Base-by-base conservation (phyloP, 2,888 invertebrate species). In the Nomada goodeniana region DNA sequence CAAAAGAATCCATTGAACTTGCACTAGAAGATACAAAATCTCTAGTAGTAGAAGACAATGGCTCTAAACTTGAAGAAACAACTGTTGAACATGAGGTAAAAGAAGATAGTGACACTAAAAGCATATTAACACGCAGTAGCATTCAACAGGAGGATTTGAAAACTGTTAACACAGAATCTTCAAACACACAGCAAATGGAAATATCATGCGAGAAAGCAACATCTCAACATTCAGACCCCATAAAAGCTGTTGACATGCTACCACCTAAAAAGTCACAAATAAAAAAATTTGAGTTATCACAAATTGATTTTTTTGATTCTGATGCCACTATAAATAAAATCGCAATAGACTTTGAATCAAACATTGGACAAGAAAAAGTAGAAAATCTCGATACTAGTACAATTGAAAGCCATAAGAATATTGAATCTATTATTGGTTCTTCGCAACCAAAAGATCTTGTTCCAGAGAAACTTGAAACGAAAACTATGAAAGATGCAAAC, bases 231-330 rank as follows among this genome's bases (percentile, higher is more conserved):
- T 44, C 23, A 26, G 84, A 85, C 47, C 9, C 47, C 4, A 47
- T 53, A 50, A 88, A 86, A 70, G 61, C 73, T 15, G 60, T 61
- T 52, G 72, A 92, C 11, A 90, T 90, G 74, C 70, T 93, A 9
- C 92, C 92, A 3, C 92, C 93, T 13, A 93, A 93, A 63, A 93
- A 93, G 44, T 93, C 91, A 2, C 93, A 93, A 70, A 93, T 93
- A n/a, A 93, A 93, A 73, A 93, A 93, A 69, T 93, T 93, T 76
- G 93, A 93, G 69, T 80, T 91, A 15, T 91, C 93, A 0, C 91
- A 92, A 80, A 86, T 91, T 60, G 92, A 93, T 86, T 84, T 89
- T 70, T 86, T 90, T 65, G 91, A 90, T 18, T 85, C 68, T 23
- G 71, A 79, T 64, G 47, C 60, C 20, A 64, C 82, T 9, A 36